Conservation (phyloP, 2,113 vertebrate species). For the human region GRCh38 chr12:23746501-23747000, state of each 20-base stretch:
- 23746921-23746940: no score
- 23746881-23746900: no score
- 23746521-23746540: neutral
- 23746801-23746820: no score
- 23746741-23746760: neutral
- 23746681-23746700: neutral
- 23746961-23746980: no score
- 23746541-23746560: neutral
- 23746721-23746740: neutral
- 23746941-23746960: no score
- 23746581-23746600: neutral
- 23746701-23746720: neutral
- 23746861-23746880: no score
- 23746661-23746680: neutral
- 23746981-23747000: no score
- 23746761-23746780: no score
- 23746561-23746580: neutral
- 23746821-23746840: no score
- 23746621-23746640: neutral
- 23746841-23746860: no score
- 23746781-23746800: no score
- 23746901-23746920: no score
- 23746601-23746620: neutral
- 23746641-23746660: neutral
- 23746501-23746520: neutral